Percentiles rank a stretch among this genome's conserved stretches.
Evolutionary conservation across 2,797 vertebrate genomes (phyloP).

Genomic region (Prunella strophiata): DNA sequence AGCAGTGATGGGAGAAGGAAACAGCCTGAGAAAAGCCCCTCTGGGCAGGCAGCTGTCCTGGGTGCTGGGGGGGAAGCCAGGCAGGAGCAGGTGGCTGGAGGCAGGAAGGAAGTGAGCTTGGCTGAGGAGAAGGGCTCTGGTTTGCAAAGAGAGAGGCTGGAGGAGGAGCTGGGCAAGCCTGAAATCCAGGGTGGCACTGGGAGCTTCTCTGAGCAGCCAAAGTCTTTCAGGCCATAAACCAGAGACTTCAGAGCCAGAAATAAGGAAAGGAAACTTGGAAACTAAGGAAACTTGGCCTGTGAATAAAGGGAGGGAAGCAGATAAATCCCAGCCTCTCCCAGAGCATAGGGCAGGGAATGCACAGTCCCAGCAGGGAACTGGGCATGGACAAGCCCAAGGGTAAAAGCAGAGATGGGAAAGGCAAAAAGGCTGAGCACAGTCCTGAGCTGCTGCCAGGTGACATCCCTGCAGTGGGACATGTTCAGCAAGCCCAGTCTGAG

Average conservation of each 20-base stretch:
- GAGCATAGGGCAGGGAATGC: not conserved
- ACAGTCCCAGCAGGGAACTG: not conserved
- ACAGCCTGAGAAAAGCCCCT: not conserved
- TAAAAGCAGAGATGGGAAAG: slow-evolving; percentile 28
- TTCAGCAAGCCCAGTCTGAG: not conserved
- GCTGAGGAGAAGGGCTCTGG: not conserved
- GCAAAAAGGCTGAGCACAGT: slow-evolving; percentile 14
- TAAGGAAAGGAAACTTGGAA: not conserved
- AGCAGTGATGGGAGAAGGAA: slow-evolving; percentile 44
- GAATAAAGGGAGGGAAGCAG: not conserved
- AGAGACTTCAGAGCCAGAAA: not conserved
- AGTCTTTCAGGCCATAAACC: not conserved
- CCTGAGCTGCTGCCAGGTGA: not conserved
- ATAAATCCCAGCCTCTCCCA: not conserved
- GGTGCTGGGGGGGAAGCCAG: not conserved
- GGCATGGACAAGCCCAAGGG: not conserved
- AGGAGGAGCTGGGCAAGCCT: not conserved
- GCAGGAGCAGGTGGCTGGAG: not conserved
- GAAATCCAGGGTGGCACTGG: not conserved
- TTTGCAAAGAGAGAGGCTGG: not conserved
- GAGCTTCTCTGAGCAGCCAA: not conserved
- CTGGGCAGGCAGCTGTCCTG: not conserved
- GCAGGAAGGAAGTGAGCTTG: not conserved
- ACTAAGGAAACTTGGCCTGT: not conserved
- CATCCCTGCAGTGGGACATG: not conserved